Percentiles rank a stretch among this genome's conserved stretches.
These are phyloP conservation scores for Ceratotherium simum DNA, from an alignment of 2,113 vertebrate species.

Conservation along the genomic window DNA sequence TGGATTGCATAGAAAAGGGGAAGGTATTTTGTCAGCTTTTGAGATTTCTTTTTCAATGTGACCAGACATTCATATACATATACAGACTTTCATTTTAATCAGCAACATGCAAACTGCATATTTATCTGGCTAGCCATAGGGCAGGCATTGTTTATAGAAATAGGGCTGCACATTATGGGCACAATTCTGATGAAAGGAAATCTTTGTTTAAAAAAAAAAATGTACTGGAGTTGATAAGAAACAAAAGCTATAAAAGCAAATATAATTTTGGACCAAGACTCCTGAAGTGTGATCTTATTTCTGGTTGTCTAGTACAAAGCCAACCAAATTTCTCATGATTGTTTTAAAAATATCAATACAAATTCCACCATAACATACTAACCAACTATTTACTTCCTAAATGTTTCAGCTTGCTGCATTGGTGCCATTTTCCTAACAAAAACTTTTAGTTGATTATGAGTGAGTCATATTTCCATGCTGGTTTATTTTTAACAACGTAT, in stretches of 20 bases:
- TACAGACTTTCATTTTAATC: slow-evolving; percentile 59
- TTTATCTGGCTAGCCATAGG: slow-evolving; percentile 41
- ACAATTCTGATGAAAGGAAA: slow-evolving; percentile 33
- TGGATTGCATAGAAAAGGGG: slow-evolving; percentile 44
- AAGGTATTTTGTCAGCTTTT: slow-evolving; percentile 58
- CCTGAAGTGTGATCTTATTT: neutral
- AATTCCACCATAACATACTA: neutral
- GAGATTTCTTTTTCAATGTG: slow-evolving; percentile 68
- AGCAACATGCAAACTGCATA: slow-evolving; percentile 58
- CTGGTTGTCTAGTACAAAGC: neutral
- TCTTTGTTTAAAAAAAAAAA: slow-evolving; percentile 11
- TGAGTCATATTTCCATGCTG: neutral
- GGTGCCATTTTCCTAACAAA: neutral
- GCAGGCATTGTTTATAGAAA: slow-evolving; percentile 58
- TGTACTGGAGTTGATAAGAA: slow-evolving; percentile 31
- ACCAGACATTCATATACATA: slow-evolving; percentile 55
- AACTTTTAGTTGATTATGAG: neutral
- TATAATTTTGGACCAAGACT: neutral
- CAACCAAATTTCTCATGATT: neutral
- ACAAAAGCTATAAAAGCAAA: slow-evolving; percentile 53
- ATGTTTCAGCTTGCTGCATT: neutral
- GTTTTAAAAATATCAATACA: neutral
- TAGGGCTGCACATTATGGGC: neutral
- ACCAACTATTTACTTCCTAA: neutral
- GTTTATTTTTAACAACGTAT: slow-evolving; percentile 16